phyloP scores from a whole-genome alignment of 1,140 invertebrate genomes.

The Zaprionus vittiger region DNA sequence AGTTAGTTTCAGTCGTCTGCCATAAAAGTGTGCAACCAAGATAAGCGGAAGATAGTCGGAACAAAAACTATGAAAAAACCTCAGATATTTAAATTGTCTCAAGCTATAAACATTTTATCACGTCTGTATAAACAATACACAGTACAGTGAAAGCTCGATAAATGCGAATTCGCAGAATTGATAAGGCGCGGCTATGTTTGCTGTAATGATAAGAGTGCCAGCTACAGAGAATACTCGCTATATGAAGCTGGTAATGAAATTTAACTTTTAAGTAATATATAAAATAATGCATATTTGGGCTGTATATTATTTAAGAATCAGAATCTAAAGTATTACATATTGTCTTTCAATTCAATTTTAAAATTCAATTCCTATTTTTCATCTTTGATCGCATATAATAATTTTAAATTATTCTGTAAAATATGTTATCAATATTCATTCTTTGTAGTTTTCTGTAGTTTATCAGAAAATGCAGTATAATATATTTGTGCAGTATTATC shows the following conservation, averaged over 20 bases:
- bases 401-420: too few relatives aligned
- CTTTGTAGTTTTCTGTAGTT: not conserved
- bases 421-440: too few relatives aligned
- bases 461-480: not conserved
- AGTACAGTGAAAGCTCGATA: not conserved
- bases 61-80: not conserved
- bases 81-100: not conserved
- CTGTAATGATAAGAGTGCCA: not conserved
- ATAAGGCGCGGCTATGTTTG: not conserved
- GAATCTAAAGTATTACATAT: too few relatives aligned
- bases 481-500: too few relatives aligned
- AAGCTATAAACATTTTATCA: conserved; percentile 31
- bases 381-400: too few relatives aligned
- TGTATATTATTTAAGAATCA: not conserved
- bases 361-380: too few relatives aligned
- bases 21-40: not conserved
- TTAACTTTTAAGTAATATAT: too few relatives aligned
- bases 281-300: too few relatives aligned
- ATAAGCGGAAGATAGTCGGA: conserved; percentile 1
- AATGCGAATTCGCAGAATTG: not conserved
- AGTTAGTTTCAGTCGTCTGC: not conserved
- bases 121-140: conserved; percentile 16
- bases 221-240: not conserved
- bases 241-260: not conserved
- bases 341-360: too few relatives aligned